These are phyloP conservation scores for Bacillus rossius DNA, from an alignment of 1,140 invertebrate species.

Conservation along the genomic window DNA sequence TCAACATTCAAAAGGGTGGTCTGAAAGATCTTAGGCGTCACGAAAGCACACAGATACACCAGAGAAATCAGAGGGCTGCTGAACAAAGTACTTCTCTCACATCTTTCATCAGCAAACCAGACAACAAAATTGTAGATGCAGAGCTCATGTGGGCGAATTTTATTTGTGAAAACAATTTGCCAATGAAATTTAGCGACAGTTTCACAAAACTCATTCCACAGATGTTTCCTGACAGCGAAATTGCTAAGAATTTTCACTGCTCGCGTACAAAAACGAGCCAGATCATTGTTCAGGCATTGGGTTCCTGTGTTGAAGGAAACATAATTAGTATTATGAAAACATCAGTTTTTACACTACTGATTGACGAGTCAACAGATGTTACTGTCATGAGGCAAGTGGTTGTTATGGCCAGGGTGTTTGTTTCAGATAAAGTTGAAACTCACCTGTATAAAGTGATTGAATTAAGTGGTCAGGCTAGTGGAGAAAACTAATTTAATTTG, in stretches of 20 bases:
- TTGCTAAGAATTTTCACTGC: background rate
- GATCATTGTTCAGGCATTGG: slow-evolving; percentile 1
- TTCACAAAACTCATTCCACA: background rate
- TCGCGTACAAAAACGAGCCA: slow-evolving; percentile 1
- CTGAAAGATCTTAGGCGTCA: background rate
- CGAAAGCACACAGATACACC: background rate
- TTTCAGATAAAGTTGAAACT: background rate
- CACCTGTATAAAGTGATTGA: background rate
- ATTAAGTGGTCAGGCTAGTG: background rate
- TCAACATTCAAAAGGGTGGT: background rate
- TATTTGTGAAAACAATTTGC: background rate
- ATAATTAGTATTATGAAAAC: slow-evolving; percentile 1
- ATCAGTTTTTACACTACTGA: background rate
- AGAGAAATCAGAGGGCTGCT: slow-evolving; percentile 2
- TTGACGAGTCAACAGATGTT: background rate
- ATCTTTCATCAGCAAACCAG: background rate
- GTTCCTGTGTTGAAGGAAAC: background rate
- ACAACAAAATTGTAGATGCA: background rate
- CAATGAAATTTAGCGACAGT: background rate
- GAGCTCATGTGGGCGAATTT: background rate
- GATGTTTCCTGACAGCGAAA: slow-evolving; percentile 1
- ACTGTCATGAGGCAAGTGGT: background rate
- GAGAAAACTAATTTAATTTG: background rate
- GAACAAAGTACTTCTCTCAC: slow-evolving; percentile 1
- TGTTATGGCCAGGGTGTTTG: slow-evolving; percentile 1